phyloP scores from a whole-genome alignment of 2,797 vertebrate species.

The Malurus leucopterus region DNA sequence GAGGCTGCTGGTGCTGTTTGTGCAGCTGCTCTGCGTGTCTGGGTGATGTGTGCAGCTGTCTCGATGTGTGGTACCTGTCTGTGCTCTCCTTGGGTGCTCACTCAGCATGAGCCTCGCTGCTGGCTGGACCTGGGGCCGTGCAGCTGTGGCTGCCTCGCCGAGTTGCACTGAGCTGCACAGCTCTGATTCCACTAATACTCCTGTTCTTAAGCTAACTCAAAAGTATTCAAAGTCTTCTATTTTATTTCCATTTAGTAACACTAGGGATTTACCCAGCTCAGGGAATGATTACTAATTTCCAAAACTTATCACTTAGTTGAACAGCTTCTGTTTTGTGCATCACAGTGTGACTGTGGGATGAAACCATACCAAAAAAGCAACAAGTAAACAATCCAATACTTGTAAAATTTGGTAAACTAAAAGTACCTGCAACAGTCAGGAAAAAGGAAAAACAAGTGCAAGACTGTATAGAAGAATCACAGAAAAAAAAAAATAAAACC shows the following conservation, averaged over 20 bases:
- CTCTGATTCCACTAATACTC: background rate
- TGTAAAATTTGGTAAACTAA: background rate
- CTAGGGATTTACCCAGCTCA: background rate
- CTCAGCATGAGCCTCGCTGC: rapidly evolving
- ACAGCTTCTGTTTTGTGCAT: background rate
- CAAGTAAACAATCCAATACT: background rate
- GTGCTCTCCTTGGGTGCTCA: background rate
- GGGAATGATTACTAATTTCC: background rate
- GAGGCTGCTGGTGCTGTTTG: background rate
- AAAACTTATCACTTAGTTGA: background rate
- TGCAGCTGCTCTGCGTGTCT: background rate
- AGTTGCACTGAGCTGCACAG: background rate
- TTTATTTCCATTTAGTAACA: background rate
- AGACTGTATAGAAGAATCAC: background rate
- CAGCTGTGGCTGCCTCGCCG: background rate
- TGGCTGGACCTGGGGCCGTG: background rate
- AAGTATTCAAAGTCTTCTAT: background rate
- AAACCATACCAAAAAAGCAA: background rate
- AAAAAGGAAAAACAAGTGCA: no score
- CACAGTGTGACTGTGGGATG: background rate
- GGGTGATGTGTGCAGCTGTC: background rate
- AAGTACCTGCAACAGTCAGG: background rate
- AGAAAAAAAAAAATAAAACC: background rate
- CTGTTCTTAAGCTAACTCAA: background rate
- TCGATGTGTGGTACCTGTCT: rapidly evolving